Conservation (phyloP, 1,140 invertebrate species). For the Campoletis sonorensis region DNA sequence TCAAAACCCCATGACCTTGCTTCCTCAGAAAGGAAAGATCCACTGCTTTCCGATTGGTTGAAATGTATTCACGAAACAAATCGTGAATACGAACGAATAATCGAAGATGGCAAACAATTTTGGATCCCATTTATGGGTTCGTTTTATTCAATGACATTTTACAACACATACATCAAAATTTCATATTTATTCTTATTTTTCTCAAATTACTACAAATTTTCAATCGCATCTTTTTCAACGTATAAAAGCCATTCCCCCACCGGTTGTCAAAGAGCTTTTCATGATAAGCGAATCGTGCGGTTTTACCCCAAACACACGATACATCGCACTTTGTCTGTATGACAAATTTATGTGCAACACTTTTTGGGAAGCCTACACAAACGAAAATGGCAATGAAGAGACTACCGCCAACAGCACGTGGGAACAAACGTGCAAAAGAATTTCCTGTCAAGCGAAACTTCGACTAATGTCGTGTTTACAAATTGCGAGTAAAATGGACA, state of each 20-base stretch:
- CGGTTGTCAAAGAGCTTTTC: constrained; percentile 62
- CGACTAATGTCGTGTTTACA: constrained; percentile 67
- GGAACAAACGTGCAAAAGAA: constrained; percentile 49
- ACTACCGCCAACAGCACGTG: constrained; percentile 34
- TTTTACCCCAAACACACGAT: constrained; percentile 61
- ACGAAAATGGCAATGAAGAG: constrained; percentile 43
- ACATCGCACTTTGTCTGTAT: constrained; percentile 67
- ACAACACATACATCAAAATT: no score
- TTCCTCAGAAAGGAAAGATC: constrained; percentile 52
- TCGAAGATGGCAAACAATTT: constrained; percentile 53
- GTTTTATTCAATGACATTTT: no score
- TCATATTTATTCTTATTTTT: no score
- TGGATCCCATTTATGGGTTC: constrained; percentile 64
- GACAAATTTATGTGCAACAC: constrained; percentile 65
- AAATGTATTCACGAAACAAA: constrained; percentile 57
- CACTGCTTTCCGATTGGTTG: constrained; percentile 63
- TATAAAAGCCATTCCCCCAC: constrained; percentile 57
- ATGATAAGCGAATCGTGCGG: constrained; percentile 59
- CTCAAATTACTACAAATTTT: no score
- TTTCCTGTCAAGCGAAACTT: constrained; percentile 55
- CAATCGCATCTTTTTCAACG: background rate
- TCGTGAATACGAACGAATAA: constrained; percentile 53
- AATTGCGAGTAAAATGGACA: constrained; percentile 68
- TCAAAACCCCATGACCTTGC: background rate
- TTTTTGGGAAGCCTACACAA: constrained; percentile 57